Evolutionary conservation across 2,888 invertebrate genomes (phyloP).

Genomic region (Epirrhoe tristata): DNA sequence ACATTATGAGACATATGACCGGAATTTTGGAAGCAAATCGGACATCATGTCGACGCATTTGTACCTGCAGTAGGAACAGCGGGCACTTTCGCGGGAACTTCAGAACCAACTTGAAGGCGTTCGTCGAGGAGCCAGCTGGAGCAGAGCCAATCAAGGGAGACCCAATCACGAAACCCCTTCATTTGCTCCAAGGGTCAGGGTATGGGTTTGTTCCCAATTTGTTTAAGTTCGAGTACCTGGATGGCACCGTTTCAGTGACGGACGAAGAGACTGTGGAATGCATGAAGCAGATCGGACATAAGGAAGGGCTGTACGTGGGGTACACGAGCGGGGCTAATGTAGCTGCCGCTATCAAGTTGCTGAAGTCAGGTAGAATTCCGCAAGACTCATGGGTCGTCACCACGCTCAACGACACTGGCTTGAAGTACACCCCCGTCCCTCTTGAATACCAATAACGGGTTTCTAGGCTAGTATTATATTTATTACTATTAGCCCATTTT

Average conservation of each 20-base stretch:
- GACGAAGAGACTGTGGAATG: slow-evolving; percentile 73
- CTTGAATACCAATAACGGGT: too few relatives aligned
- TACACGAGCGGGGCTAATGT: slow-evolving; percentile 79
- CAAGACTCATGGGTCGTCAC: slow-evolving; percentile 77
- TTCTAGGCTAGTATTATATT: too few relatives aligned
- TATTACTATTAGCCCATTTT: too few relatives aligned
- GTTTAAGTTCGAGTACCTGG: slow-evolving; percentile 72
- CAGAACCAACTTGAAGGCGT: slow-evolving; percentile 67
- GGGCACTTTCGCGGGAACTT: slow-evolving; percentile 73
- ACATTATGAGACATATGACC: slow-evolving; percentile 76
- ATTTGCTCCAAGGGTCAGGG: slow-evolving; percentile 77
- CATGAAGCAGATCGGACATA: slow-evolving; percentile 68
- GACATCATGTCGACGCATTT: slow-evolving; percentile 74
- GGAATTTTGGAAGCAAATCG: slow-evolving; percentile 79
- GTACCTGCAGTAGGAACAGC: slow-evolving; percentile 76
- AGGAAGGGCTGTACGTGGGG: slow-evolving; percentile 77
- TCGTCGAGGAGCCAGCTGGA: slow-evolving; percentile 74
- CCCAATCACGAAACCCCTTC: slow-evolving; percentile 73
- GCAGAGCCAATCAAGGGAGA: slow-evolving; percentile 75
- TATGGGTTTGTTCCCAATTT: slow-evolving; percentile 75
- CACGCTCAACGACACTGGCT: slow-evolving; percentile 69
- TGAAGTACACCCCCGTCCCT: slow-evolving; percentile 69
- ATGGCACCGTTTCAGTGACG: slow-evolving; percentile 69
- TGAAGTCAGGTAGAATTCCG: slow-evolving; percentile 70
- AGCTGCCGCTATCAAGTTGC: slow-evolving; percentile 73